Base-by-base conservation (phyloP, 2,888 invertebrate genomes). In the Caenorhabditis imperialis region DNA sequence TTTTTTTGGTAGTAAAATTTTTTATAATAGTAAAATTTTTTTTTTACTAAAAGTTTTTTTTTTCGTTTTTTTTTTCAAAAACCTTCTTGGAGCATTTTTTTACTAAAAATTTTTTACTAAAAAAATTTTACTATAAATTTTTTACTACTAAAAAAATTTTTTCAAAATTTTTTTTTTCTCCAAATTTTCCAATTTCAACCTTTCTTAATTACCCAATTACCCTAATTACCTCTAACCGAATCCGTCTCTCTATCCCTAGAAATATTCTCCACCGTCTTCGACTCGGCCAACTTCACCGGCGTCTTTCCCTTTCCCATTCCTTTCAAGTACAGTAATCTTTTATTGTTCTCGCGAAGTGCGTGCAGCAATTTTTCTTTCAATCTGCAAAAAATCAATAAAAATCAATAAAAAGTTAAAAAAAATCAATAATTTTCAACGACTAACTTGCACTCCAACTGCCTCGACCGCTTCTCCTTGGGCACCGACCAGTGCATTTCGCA, bases 401-500 rank as follows among this genome's bases (percentile, higher is more conserved):
- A 8, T n/a, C 25, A 38, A 35, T n/a, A n/a, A n/a, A n/a, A n/a
- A n/a, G n/a, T n/a, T n/a, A n/a, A n/a, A n/a, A n/a, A n/a, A n/a
- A n/a, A 30, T 40, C 27, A n/a, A 40, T 55, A 16, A 37, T 40
- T 25, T 40, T 20, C 20, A 45, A 25, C n/a, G 22, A n/a, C 58
- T 44, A 60, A 83, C 84, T 69, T 71, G 37, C 81, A 80, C 53
- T 85, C 84, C 45, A 80, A 48, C 30, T 71, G 72, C n/a, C 85
- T 53, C 18, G 60, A 77, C 22, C 85, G 50, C 45, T 75, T 74
- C 20, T 77, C 77, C 27, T 80, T 74, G 4, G 85, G 85, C 37
- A 85, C 85, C 18, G 85, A 85, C 80, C 82, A 85, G 65, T 85
- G 85, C n/a, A 85, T 77, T 55, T 85, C 85, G 74, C 83, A 85